Percentiles rank a stretch among this genome's conserved stretches.
Conservation (phyloP, 2,797 vertebrate genomes). For the Salarias fasciatus region DNA sequence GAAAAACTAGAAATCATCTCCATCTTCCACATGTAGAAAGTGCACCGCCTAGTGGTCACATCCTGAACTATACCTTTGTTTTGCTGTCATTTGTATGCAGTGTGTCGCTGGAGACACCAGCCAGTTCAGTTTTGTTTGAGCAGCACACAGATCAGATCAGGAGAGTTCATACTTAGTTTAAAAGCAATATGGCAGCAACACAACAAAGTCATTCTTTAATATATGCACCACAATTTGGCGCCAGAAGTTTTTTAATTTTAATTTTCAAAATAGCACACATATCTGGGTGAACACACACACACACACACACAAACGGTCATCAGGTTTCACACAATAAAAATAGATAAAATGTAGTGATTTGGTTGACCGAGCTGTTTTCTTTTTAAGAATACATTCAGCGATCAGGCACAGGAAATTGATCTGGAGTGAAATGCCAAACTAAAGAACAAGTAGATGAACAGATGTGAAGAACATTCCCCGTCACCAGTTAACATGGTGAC, state of each 20-base stretch:
- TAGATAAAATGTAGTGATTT: slow-evolving; percentile 3
- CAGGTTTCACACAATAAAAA: slow-evolving; percentile 10
- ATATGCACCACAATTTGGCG: not conserved
- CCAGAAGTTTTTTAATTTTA: slow-evolving; percentile 37
- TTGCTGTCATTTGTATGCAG: not conserved
- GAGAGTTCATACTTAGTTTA: not conserved
- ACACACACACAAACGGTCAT: slow-evolving; percentile 13
- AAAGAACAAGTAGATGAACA: not conserved
- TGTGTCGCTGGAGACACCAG: too few species aligned
- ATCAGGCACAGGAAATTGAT: slow-evolving; percentile 14
- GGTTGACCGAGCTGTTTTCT: slow-evolving; percentile 14
- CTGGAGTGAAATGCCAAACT: not conserved
- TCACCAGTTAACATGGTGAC: slow-evolving; percentile 14
- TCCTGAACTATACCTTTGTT: not conserved
- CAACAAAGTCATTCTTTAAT: too few species aligned
- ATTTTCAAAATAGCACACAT: slow-evolving; percentile 27
- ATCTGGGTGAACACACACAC: slow-evolving; percentile 1
- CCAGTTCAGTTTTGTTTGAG: too few species aligned
- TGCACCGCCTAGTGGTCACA: slow-evolving; percentile 26
- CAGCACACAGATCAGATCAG: not conserved
- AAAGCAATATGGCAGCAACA: too few species aligned
- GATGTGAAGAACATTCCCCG: slow-evolving; percentile 5
- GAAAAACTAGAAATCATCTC: too few species aligned
- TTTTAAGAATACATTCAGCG: slow-evolving; percentile 50
- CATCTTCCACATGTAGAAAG: not conserved